These are phyloP conservation scores for Tiliacea citrago DNA, from an alignment of 2,888 invertebrate genomes.

Conservation along the genomic window DNA sequence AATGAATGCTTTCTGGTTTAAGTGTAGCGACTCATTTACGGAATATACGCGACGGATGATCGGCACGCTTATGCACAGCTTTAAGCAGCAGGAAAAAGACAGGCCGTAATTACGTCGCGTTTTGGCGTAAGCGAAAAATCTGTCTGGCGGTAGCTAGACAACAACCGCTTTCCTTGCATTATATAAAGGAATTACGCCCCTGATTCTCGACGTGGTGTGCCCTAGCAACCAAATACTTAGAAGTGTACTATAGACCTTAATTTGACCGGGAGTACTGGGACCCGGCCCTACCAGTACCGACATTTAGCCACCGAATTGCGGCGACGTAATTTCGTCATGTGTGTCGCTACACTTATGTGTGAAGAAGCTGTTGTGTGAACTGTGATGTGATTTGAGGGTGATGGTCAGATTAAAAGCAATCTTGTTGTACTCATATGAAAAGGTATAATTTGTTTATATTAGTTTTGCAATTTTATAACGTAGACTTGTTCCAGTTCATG, in stretches of 20 bases:
- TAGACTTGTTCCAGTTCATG: not conserved
- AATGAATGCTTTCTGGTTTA: slow-evolving; percentile 24
- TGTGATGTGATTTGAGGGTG: slow-evolving; percentile 27
- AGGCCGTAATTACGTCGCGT: not conserved
- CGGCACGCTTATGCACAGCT: too few species aligned
- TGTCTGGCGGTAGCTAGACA: not conserved
- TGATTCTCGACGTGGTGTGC: not conserved
- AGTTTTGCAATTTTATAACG: not conserved
- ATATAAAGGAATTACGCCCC: not conserved
- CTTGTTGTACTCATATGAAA: not conserved
- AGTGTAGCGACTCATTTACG: slow-evolving; percentile 15
- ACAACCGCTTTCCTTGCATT: not conserved
- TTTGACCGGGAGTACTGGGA: too few species aligned
- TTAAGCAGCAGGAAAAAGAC: not conserved
- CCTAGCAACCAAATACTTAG: not conserved
- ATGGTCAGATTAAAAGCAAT: slow-evolving; percentile 24
- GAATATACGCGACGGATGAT: not conserved
- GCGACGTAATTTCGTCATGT: slow-evolving; percentile 18
- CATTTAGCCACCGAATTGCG: not conserved
- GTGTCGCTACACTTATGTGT: slow-evolving; percentile 28
- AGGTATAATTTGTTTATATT: not conserved
- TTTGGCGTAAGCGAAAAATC: not conserved
- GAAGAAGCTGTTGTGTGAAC: slow-evolving; percentile 19
- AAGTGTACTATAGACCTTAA: too few species aligned
- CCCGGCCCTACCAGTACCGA: not conserved